phyloP scores from a whole-genome alignment of 2,797 vertebrate genomes.

The Esox lucius region DNA sequence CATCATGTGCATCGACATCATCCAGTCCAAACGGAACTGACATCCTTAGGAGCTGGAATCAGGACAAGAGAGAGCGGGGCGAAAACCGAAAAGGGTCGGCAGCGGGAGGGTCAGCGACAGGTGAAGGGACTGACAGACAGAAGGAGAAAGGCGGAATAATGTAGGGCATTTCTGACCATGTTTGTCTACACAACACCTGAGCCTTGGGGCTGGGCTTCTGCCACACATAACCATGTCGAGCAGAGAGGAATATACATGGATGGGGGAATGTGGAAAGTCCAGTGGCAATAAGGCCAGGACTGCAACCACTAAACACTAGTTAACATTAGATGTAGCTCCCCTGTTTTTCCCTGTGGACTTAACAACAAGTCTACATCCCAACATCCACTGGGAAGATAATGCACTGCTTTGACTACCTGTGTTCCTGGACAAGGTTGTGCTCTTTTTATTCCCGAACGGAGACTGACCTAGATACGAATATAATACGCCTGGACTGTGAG shows the following conservation, averaged over 20 bases:
- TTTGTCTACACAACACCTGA: background rate
- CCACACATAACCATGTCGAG: no score
- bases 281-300: background rate
- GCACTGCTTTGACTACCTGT: background rate
- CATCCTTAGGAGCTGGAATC: background rate
- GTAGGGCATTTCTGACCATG: background rate
- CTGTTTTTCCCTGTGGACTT: background rate
- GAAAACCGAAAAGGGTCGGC: no score
- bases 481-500: background rate
- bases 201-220: no score
- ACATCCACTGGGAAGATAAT: background rate
- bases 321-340: background rate
- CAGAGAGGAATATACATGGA: background rate
- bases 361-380: background rate
- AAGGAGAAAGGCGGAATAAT: background rate
- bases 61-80: no score
- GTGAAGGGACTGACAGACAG: no score
- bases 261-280: background rate
- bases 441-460: background rate
- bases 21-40: background rate
- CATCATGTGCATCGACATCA: background rate
- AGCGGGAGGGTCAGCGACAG: no score
- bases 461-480: slow-evolving; percentile 1
- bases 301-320: background rate
- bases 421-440: background rate